These are phyloP conservation scores for Dynastes grantii DNA, from an alignment of 2,888 invertebrate genomes.

Conservation along the genomic window DNA sequence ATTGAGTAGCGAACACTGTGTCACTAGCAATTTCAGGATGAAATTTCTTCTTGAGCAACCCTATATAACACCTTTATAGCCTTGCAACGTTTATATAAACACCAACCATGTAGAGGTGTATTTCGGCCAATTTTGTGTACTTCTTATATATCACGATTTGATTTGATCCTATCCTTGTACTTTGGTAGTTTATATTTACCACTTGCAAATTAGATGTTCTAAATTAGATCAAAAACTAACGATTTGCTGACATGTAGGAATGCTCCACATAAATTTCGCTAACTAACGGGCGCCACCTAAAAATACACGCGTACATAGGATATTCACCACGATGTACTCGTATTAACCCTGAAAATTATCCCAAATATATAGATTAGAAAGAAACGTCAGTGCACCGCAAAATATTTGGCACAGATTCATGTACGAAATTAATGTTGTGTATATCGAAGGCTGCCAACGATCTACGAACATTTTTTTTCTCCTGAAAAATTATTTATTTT, in stretches of 20 bases:
- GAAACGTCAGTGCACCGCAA: slow-evolving; percentile 49
- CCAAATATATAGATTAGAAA: slow-evolving; percentile 32
- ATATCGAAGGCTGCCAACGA: slow-evolving; percentile 41
- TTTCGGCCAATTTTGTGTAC: too few relatives aligned
- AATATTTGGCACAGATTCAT: slow-evolving; percentile 49
- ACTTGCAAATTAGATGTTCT: too few relatives aligned
- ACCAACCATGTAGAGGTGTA: too few relatives aligned
- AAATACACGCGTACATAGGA: slow-evolving; percentile 3
- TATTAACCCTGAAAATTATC: slow-evolving; percentile 35
- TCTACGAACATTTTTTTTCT: slow-evolving; percentile 32
- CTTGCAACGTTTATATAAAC: too few relatives aligned
- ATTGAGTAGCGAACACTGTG: too few relatives aligned
- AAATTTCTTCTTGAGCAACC: too few relatives aligned
- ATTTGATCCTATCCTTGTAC: too few relatives aligned
- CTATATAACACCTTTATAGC: too few relatives aligned
- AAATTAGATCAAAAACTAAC: not conserved
- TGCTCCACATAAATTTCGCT: slow-evolving; percentile 22
- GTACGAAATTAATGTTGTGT: slow-evolving; percentile 47
- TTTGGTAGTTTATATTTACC: too few relatives aligned
- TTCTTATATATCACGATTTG: too few relatives aligned
- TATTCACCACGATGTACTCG: slow-evolving; percentile 4
- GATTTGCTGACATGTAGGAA: not conserved
- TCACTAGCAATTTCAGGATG: too few relatives aligned
- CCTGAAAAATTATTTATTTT: slow-evolving; percentile 44
- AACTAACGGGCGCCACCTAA: slow-evolving; percentile 36